Evolutionary conservation across 2,113 vertebrate genomes (phyloP).

Genomic region (Tragelaphus imberbis): DNA sequence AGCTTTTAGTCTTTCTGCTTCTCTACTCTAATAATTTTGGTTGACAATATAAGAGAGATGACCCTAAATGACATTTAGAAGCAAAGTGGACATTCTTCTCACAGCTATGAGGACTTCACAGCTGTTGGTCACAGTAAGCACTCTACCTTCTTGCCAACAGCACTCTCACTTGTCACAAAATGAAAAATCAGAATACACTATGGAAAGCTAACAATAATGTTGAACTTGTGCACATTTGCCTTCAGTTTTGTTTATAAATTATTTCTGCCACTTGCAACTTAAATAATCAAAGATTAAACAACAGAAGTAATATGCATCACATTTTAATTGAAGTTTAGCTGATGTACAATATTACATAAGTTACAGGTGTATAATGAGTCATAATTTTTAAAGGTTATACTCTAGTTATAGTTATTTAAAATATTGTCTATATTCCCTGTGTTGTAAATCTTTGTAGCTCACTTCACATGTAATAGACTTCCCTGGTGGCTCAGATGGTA

Average conservation of each 20-base stretch:
- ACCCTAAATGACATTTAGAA: constrained; percentile 3
- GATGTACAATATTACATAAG: neutral
- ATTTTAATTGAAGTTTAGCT: neutral
- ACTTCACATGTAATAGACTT: neutral
- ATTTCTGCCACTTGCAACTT: neutral
- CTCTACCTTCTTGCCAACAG: neutral
- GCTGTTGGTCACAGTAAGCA: neutral
- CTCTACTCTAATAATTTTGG: neutral
- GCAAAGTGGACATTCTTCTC: neutral
- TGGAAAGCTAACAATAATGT: neutral
- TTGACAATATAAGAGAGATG: neutral
- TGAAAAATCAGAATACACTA: neutral
- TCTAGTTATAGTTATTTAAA: neutral
- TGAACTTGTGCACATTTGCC: neutral
- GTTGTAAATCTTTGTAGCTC: neutral
- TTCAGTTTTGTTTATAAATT: neutral
- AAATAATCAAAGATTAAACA: neutral
- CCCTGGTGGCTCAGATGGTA: too few relatives aligned
- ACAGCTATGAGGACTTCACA: neutral
- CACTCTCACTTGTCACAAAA: neutral
- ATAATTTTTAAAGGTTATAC: neutral
- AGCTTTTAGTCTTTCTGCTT: constrained; percentile 21
- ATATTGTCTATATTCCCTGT: neutral
- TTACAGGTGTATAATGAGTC: neutral
- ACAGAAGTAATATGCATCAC: neutral